A percentile compares a stretch with the other conserved stretches of the same genome.
phyloP scores from a whole-genome alignment of 2,888 invertebrate species.

The Cylloceria caligata region DNA sequence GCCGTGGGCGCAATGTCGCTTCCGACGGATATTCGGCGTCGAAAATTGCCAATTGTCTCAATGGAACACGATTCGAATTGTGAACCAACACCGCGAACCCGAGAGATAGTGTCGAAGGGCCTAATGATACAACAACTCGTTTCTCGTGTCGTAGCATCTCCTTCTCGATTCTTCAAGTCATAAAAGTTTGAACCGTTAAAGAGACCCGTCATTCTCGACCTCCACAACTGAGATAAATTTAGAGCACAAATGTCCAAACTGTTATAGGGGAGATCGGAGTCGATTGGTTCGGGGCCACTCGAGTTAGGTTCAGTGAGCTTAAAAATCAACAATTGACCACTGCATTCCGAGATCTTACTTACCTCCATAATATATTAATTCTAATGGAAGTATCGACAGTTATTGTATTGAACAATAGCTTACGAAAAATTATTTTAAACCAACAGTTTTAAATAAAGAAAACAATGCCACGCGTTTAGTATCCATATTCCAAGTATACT shows the following conservation, averaged over 20 bases:
- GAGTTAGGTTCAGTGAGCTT: too few relatives aligned
- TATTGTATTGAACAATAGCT: too few relatives aligned
- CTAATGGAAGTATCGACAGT: too few relatives aligned
- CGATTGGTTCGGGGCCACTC: background rate
- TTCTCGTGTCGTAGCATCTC: slow-evolving; percentile 26
- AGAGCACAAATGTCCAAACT: background rate
- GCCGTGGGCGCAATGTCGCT: slow-evolving; percentile 72
- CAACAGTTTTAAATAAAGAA: too few relatives aligned
- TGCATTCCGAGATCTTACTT: too few relatives aligned
- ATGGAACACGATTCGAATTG: slow-evolving; percentile 80
- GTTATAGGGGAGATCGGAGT: background rate
- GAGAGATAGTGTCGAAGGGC: slow-evolving; percentile 43
- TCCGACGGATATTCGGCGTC: slow-evolving; percentile 75
- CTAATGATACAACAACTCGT: slow-evolving; percentile 34
- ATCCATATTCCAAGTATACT: too few relatives aligned
- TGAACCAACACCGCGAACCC: slow-evolving; percentile 60
- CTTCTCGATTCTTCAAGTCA: slow-evolving; percentile 24
- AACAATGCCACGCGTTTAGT: too few relatives aligned
- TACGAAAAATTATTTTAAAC: too few relatives aligned
- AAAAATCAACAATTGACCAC: too few relatives aligned
- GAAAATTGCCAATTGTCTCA: slow-evolving; percentile 84
- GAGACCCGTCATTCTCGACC: slow-evolving; percentile 23
- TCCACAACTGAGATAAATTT: slow-evolving; percentile 27
- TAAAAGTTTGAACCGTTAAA: background rate
- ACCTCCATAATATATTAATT: too few relatives aligned